These are phyloP conservation scores for Drosophila chauvacae DNA, from an alignment of 1,140 invertebrate species.

Conservation along the genomic window DNA sequence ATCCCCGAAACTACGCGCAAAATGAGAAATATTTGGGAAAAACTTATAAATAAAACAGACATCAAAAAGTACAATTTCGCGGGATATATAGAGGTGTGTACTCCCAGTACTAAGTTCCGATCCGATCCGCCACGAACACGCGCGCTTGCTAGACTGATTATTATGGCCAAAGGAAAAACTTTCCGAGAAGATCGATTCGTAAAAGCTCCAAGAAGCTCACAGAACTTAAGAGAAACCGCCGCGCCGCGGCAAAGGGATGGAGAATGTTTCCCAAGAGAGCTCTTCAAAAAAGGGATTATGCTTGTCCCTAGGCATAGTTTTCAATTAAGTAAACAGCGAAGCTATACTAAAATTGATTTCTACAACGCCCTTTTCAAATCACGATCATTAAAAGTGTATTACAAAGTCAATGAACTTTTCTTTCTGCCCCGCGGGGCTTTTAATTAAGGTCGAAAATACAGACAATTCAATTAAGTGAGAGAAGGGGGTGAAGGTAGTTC, in stretches of 20 bases:
- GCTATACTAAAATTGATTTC: conserved; percentile 57
- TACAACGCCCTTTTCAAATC: conserved; percentile 18
- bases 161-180: conserved; percentile 64
- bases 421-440: conserved; percentile 24
- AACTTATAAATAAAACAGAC: conserved; percentile 70
- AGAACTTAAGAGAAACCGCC: conserved; percentile 40
- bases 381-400: conserved; percentile 65
- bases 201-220: conserved; percentile 58
- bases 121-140: conserved; percentile 50
- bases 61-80: conserved; percentile 34
- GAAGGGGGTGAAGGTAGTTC: conserved; percentile 11
- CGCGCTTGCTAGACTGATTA: conserved; percentile 65
- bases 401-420: conserved; percentile 64
- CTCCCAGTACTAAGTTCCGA: conserved; percentile 6
- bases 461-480: conserved; percentile 46
- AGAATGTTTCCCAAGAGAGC: conserved; percentile 9
- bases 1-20: conserved; percentile 48
- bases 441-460: conserved; percentile 54
- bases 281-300: conserved; percentile 22
- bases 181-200: conserved; percentile 50
- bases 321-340: conserved; percentile 67
- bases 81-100: conserved; percentile 10
- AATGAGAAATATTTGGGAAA: conserved; percentile 35
- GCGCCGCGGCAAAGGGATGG: conserved; percentile 9
- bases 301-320: conserved; percentile 13